Evolutionary conservation across 1,140 invertebrate genomes (phyloP).

Genomic region (Lineus longissimus): DNA sequence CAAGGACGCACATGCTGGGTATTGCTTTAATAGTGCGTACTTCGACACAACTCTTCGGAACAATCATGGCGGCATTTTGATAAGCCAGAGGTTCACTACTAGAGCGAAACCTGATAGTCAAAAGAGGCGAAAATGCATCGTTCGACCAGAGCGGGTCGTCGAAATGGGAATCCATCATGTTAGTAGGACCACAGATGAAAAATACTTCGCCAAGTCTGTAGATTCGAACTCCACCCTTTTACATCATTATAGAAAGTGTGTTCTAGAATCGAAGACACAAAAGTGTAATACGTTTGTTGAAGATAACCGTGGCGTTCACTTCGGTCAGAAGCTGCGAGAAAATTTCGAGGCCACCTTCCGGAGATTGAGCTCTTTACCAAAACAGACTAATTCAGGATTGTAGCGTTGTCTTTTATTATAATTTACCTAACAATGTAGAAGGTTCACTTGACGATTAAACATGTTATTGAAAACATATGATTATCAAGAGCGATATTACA

Average conservation of each 20-base stretch:
- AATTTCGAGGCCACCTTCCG: too few species aligned
- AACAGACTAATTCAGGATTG: too few species aligned
- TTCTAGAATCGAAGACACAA: too few species aligned
- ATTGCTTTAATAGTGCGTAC: slow-evolving; percentile 12
- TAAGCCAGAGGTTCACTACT: background rate
- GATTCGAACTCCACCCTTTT: background rate
- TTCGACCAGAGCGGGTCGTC: slow-evolving; percentile 20
- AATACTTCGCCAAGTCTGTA: background rate
- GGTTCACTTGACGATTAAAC: too few species aligned
- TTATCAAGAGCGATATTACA: too few species aligned
- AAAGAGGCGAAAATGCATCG: slow-evolving; percentile 19
- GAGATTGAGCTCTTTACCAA: too few species aligned
- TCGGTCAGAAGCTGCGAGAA: too few species aligned
- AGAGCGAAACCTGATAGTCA: slow-evolving; percentile 4
- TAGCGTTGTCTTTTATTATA: too few species aligned
- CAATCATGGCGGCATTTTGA: background rate
- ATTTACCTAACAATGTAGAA: too few species aligned
- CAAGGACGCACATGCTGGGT: background rate
- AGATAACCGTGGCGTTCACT: too few species aligned
- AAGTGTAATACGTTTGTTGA: too few species aligned
- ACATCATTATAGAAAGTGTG: slow-evolving; percentile 16
- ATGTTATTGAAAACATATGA: too few species aligned
- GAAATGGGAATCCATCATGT: slow-evolving; percentile 29
- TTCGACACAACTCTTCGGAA: slow-evolving; percentile 3
- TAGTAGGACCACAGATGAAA: slow-evolving; percentile 11